A percentile compares a stretch with the other conserved stretches of the same genome.
Evolutionary conservation across 2,797 vertebrate genomes (phyloP).

Genomic region (Pterois miles): DNA sequence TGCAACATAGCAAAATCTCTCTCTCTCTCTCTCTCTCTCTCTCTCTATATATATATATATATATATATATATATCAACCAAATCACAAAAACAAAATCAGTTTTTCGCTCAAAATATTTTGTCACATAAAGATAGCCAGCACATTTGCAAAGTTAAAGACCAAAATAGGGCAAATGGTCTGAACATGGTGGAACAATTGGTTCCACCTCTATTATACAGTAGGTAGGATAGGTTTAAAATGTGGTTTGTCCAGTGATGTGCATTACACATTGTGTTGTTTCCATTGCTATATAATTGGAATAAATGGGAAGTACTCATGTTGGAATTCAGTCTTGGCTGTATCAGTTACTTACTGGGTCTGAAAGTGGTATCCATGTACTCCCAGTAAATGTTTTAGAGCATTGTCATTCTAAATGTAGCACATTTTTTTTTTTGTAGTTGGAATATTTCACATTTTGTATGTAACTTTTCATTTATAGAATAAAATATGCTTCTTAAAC

Average conservation of each 20-base stretch:
- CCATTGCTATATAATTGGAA: not conserved
- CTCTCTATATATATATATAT: no score
- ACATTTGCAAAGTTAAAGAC: not conserved
- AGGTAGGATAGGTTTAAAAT: not conserved
- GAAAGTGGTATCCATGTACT: not conserved
- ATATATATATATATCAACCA: no score
- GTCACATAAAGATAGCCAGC: not conserved
- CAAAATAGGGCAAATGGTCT: not conserved
- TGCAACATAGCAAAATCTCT: no score
- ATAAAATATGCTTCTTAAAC: constrained; percentile 22
- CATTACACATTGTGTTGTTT: not conserved
- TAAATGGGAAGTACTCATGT: not conserved
- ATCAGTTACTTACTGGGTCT: not conserved
- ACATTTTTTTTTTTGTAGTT: not conserved
- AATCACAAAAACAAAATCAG: not conserved
- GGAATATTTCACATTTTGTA: not conserved
- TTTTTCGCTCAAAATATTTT: not conserved
- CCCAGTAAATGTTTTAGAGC: not conserved
- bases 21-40: no score
- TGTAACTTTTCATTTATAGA: constrained; percentile 8
- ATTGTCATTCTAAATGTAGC: not conserved
- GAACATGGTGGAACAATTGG: not conserved
- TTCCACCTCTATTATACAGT: no score
- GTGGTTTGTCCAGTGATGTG: not conserved
- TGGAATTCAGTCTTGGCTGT: not conserved